phyloP scores from a whole-genome alignment of 1,140 invertebrate species.

The Dreissena polymorpha region DNA sequence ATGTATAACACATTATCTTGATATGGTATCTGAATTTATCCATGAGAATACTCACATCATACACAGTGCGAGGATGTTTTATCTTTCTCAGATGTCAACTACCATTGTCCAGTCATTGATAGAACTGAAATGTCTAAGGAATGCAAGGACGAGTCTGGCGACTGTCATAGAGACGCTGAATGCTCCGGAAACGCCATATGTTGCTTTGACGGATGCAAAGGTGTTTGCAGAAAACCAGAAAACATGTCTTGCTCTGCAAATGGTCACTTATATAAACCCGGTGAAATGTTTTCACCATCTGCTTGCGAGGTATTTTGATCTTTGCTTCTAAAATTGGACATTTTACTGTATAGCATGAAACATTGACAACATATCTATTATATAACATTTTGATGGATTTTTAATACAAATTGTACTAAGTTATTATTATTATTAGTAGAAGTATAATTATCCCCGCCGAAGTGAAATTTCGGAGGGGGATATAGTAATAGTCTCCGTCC shows the following conservation, averaged over 20 bases:
- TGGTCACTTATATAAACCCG: conserved; percentile 5
- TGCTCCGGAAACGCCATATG: neutral
- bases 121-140: too few species aligned
- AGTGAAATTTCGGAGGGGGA: too few species aligned
- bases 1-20: too few species aligned
- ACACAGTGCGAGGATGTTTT: too few species aligned
- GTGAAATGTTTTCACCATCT: conserved; percentile 18
- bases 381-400: neutral
- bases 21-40: too few species aligned
- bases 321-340: neutral
- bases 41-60: too few species aligned
- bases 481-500: too few species aligned
- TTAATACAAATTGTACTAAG: neutral
- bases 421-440: too few species aligned
- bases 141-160: too few species aligned
- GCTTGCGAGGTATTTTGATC: conserved; percentile 23
- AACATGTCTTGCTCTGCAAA: neutral
- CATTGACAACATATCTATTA: neutral
- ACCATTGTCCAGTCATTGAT: neutral
- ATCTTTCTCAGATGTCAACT: neutral
- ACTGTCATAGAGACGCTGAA: too few species aligned
- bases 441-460: too few species aligned
- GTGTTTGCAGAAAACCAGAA: conserved; percentile 19
- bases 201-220: conserved; percentile 30
- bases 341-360: neutral